Evolutionary conservation across 2,113 vertebrate species (phyloP), one percentile per base, ranked within the genome.

Genomic region (Thryonomys swinderianus): DNA sequence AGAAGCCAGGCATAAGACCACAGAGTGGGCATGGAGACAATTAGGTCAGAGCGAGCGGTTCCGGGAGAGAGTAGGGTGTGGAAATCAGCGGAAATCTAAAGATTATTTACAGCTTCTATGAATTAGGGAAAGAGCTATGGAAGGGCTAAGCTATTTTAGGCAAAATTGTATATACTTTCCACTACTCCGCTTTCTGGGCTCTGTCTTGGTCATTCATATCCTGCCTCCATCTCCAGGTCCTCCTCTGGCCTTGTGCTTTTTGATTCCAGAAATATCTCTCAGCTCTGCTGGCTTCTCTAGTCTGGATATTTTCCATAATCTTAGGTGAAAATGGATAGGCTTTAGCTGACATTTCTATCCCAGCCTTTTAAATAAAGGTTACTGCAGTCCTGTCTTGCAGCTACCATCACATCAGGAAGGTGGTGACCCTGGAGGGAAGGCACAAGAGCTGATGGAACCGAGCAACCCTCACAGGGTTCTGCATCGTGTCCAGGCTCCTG

Each of bases 191-290:
- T 76, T 85, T 88, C 67, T 88, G 37, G 16, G n/a, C 30, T 90
- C 42, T 88, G 66, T 66, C 83, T 95, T 88, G 71, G 55, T 27
- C 11, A 84, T 21, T 91, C 7, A 25, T 42, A 62, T 85, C 25
- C 71, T 30, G 71, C 45, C 42, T 48, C 40, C 40, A 76, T 34
- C 45, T 95, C 40, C 42, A 93, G 76, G 69, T 25, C 76, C 42
- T 84, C 85, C 76, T 87, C 73, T n/a, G 53, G 18, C 48, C 87
- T 85, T 53, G 76, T 57, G 37, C 84, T 80, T 95, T 51, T 89
- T 89, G 57, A 34, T 69, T 79, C 40, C 48, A 53, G 82, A 57
- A 78, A 59, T 6, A 42, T 91, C 55, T 89, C 51, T 88, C 83
- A 93, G 30, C 25, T 83, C 40, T 61, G 17, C 25, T 45, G 21